Evolutionary conservation across 2,888 invertebrate species (phyloP).

Genomic region (Harmothoe impar): DNA sequence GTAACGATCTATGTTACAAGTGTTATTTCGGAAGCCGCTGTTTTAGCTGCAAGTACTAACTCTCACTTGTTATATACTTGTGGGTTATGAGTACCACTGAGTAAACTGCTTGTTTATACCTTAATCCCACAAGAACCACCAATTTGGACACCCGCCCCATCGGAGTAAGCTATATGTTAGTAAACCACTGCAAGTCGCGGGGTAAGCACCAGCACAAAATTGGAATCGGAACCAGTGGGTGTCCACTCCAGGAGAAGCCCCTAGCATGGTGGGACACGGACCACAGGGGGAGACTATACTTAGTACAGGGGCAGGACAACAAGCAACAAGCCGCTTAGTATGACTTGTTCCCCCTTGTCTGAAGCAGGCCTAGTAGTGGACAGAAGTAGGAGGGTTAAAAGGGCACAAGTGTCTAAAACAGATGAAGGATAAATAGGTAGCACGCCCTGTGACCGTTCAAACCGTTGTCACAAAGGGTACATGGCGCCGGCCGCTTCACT

Average conservation of each 20-base stretch:
- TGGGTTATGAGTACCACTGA: too few relatives aligned
- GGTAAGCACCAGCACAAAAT: background rate
- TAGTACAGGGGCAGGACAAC: background rate
- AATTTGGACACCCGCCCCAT: too few relatives aligned
- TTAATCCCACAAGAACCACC: too few relatives aligned
- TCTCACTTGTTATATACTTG: too few relatives aligned
- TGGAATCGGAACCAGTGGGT: conserved; percentile 25
- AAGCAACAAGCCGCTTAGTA: background rate
- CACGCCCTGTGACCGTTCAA: conserved; percentile 27
- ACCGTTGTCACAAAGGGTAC: conserved; percentile 14
- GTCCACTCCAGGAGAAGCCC: conserved; percentile 11
- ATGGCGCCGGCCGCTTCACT: conserved; percentile 38
- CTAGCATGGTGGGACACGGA: background rate
- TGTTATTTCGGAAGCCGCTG: too few relatives aligned
- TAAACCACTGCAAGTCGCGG: too few relatives aligned
- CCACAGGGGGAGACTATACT: conserved; percentile 2
- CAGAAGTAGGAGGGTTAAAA: background rate
- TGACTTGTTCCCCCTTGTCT: conserved; percentile 15
- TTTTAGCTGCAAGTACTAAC: too few relatives aligned
- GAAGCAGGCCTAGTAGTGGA: conserved; percentile 2
- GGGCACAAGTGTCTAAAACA: background rate
- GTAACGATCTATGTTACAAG: too few relatives aligned
- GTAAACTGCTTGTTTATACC: too few relatives aligned
- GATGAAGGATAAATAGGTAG: background rate
- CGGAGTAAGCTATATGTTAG: too few relatives aligned